Base-by-base conservation (phyloP, 2,113 vertebrate genomes). In the Sebastes schlegelii region DNA sequence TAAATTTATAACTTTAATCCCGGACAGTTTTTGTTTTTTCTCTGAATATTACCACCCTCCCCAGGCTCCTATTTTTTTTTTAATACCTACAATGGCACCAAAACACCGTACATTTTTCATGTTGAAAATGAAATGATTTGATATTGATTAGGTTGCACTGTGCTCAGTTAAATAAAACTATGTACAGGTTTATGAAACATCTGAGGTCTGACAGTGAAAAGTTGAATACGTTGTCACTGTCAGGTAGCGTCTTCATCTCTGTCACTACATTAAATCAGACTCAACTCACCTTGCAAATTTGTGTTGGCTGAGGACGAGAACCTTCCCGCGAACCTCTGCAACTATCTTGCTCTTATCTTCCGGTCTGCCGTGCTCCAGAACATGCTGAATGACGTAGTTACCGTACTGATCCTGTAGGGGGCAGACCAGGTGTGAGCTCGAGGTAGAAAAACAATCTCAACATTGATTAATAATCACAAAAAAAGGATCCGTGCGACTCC, bases 311-410 rank as follows among this genome's bases (percentile, higher is more conserved):
- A 99, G 92, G 85, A 97, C 96, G 73, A 99, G 95, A 85, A 99
- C 98, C 88, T 99, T 99, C 48, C 98, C 98, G 73, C 98, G 95
- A 88, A 99, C 97, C 93, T 99, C 98, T 17, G 97, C 97, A 86
- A 99, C 98, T 16, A 99, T 99, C 92, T 99, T 99, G 93, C 98
- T 99, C 91, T 99, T 99, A 91, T 99, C 98, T 89, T 99, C 98
- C 55, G 98, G 96, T 52, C 98, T 96, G 63, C 98, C 98, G 0
- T 99, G 98, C 91, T 99, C 98, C 94, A 99, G 88, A n/a, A 99
- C 98, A 58, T 99, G 98, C 86, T 99, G 98, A 90, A 99, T 99
- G 88, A 99, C 98, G 0, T 99, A 99, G 94, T 99, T 99, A 87
- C 98, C 98, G 1, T 99, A 99, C 43, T 99, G 98, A 95, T 99